phyloP scores from a whole-genome alignment of 1,140 invertebrate genomes.

The Onthophagus taurus region DNA sequence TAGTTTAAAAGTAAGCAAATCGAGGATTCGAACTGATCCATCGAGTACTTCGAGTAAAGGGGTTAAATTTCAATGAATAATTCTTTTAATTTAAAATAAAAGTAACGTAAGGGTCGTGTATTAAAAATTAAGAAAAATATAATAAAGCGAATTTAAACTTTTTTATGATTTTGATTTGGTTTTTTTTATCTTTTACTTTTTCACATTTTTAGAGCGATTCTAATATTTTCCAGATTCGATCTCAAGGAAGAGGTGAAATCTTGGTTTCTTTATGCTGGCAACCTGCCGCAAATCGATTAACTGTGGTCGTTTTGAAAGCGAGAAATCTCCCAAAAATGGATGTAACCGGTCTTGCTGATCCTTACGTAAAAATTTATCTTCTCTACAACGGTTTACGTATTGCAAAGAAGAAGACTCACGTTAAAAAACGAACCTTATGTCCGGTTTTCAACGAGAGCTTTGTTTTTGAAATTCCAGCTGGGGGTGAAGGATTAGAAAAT shows the following conservation, averaged over 20 bases:
- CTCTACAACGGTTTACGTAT: constrained; percentile 89
- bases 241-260: constrained; percentile 81
- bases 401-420: constrained; percentile 98
- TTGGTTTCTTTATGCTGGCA: constrained; percentile 91
- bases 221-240: constrained; percentile 55
- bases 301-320: constrained; percentile 87
- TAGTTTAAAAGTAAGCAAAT: constrained; percentile 66
- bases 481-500: constrained; percentile 73
- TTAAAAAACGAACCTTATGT: constrained; percentile 94
- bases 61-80: too few relatives aligned
- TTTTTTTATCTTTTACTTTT: too few relatives aligned
- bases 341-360: constrained; percentile 88
- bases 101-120: too few relatives aligned
- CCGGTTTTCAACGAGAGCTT: constrained; percentile 99
- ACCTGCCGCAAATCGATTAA: constrained; percentile 77
- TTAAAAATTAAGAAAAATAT: too few relatives aligned
- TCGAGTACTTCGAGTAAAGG: too few relatives aligned
- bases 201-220: too few relatives aligned
- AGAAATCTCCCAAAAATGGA: constrained; percentile 93
- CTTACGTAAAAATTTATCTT: constrained; percentile 94
- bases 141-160: too few relatives aligned
- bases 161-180: too few relatives aligned
- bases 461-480: constrained; percentile 70
- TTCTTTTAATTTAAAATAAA: too few relatives aligned
- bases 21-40: too few relatives aligned